Conservation (phyloP, 2,888 invertebrate genomes). For the Dynastes hyllus region DNA sequence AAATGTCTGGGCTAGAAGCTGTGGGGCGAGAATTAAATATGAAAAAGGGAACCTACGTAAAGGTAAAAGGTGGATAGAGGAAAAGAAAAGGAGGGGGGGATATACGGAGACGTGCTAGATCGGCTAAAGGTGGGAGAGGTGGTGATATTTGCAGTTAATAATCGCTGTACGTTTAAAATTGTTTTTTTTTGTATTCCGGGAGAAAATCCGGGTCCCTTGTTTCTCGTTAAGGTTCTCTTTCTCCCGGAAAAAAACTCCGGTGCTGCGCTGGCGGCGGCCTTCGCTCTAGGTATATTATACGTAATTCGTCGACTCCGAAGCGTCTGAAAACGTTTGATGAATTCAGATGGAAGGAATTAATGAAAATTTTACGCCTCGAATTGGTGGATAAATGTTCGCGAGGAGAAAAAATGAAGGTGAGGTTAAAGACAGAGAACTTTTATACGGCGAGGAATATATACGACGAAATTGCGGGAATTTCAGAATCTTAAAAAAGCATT, state of each 20-base stretch:
- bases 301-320: slow-evolving; percentile 16
- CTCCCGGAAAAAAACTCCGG: slow-evolving; percentile 2
- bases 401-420: slow-evolving; percentile 8
- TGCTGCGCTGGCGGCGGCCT: neutral
- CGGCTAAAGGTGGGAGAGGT: slow-evolving; percentile 3
- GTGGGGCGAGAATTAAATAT: slow-evolving; percentile 66
- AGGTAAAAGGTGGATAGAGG: slow-evolving; percentile 13
- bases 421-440: slow-evolving; percentile 9
- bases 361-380: slow-evolving; percentile 34
- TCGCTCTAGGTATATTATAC: slow-evolving; percentile 8
- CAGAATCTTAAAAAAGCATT: neutral
- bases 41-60: slow-evolving; percentile 32
- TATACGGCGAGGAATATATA: neutral
- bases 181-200: slow-evolving; percentile 32
- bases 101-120: neutral
- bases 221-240: slow-evolving; percentile 21
- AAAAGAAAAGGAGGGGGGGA: neutral
- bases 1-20: slow-evolving; percentile 63
- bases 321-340: slow-evolving; percentile 32
- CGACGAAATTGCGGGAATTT: slow-evolving; percentile 2
- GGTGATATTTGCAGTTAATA: slow-evolving; percentile 43
- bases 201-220: slow-evolving; percentile 22
- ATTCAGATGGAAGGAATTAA: slow-evolving; percentile 37
- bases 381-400: slow-evolving; percentile 20
- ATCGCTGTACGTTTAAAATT: slow-evolving; percentile 36